Evolutionary conservation across 2,113 vertebrate species (phyloP).

Genomic region (Steatornis caripensis): DNA sequence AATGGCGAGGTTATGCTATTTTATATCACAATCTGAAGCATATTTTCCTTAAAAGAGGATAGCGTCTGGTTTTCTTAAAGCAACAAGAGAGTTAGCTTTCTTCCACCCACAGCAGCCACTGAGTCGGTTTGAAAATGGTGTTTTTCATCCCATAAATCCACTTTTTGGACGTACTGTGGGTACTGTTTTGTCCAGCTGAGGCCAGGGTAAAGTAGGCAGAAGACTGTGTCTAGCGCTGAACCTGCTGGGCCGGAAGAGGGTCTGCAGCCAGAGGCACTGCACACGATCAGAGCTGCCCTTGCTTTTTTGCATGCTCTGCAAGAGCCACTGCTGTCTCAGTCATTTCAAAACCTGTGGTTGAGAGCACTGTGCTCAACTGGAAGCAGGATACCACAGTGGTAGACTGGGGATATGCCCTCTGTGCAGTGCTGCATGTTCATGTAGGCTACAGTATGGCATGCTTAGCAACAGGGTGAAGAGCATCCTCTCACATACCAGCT

Average conservation of each 20-base stretch:
- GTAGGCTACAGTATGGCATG: accelerated
- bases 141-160: neutral
- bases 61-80: neutral
- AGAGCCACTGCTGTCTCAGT: neutral
- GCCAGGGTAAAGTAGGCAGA: accelerated
- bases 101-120: neutral
- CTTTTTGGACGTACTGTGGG: neutral
- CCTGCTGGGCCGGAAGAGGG: neutral
- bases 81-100: accelerated
- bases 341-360: neutral
- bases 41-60: neutral
- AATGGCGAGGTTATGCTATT: neutral
- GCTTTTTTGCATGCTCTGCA: neutral
- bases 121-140: neutral
- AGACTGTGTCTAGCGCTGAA: neutral
- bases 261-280: neutral
- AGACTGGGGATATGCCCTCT: neutral
- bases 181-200: neutral
- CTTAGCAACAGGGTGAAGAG: neutral
- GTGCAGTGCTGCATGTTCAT: neutral
- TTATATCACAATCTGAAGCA: accelerated
- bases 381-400: no score
- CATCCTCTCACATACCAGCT: accelerated
- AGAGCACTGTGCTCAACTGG: neutral
- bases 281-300: neutral